These are phyloP conservation scores for Drosophila tanythrix DNA, from an alignment of 2,888 invertebrate species.

Conservation along the genomic window DNA sequence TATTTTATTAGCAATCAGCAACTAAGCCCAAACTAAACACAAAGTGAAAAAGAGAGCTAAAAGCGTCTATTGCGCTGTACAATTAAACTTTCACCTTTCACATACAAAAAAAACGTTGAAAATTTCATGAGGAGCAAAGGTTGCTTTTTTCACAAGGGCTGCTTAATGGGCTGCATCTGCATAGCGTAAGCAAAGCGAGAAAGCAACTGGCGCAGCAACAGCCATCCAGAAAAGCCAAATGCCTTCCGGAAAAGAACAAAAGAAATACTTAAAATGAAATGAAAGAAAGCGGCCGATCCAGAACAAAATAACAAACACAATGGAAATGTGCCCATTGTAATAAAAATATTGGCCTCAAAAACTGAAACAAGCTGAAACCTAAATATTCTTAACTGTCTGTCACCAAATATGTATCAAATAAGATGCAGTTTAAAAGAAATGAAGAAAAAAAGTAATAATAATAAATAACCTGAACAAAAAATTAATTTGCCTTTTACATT, in stretches of 20 bases:
- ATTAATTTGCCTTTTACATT: not conserved
- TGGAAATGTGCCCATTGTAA: conserved; percentile 43
- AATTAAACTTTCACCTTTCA: conserved; percentile 43
- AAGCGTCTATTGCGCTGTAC: conserved; percentile 23
- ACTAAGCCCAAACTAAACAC: conserved; percentile 21
- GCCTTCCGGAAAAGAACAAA: conserved; percentile 43
- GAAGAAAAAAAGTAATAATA: not conserved
- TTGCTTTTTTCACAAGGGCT: conserved; percentile 17
- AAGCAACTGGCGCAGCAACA: conserved; percentile 32
- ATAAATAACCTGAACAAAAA: not conserved
- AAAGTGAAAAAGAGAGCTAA: conserved; percentile 15
- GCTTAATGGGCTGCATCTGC: conserved; percentile 54
- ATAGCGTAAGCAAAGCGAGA: conserved; percentile 49
- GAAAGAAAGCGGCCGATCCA: conserved; percentile 33
- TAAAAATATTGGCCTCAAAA: conserved; percentile 7
- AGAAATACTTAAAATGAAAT: conserved; percentile 39
- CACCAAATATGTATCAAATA: not conserved
- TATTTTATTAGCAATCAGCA: conserved; percentile 6
- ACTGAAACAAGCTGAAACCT: conserved; percentile 4
- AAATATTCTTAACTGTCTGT: conserved; percentile 10
- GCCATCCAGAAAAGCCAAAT: conserved; percentile 54
- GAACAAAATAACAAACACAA: conserved; percentile 60
- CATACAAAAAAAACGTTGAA: conserved; percentile 25
- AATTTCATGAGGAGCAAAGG: conserved; percentile 17
- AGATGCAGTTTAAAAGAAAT: not conserved